Conservation (phyloP, 1,140 invertebrate genomes). For the Caerostris extrusa region DNA sequence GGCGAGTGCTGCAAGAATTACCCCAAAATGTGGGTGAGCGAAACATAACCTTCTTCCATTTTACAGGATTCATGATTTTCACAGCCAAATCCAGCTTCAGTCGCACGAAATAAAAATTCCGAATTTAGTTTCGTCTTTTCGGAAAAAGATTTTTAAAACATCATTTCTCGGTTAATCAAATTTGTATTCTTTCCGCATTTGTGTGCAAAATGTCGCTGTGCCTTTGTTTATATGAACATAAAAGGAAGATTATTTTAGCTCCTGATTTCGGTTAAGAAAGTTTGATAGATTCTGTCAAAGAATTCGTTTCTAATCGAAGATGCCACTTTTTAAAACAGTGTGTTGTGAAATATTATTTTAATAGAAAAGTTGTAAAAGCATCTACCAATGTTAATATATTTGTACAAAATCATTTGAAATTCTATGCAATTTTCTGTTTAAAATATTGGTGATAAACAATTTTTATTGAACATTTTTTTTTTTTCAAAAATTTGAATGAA, state of each 20-base stretch:
- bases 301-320: not conserved
- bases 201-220: not conserved
- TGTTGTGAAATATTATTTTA: no score
- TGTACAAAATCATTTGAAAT: no score
- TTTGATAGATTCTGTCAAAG: not conserved
- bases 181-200: not conserved
- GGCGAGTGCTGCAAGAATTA: not conserved
- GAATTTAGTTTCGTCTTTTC: not conserved
- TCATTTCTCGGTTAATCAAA: not conserved
- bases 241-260: not conserved
- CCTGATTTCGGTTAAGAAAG: not conserved
- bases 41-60: conserved; percentile 2
- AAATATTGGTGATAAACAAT: no score
- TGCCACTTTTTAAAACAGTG: no score
- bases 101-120: not conserved
- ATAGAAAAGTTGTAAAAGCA: not conserved
- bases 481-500: no score
- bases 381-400: not conserved
- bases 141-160: not conserved
- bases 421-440: no score
- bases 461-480: no score
- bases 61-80: not conserved
- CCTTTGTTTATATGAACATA: not conserved
- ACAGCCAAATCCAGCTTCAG: not conserved
- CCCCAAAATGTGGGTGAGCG: not conserved